Conservation (phyloP, 2,113 vertebrate species). For the Artemisiospiza belli region DNA sequence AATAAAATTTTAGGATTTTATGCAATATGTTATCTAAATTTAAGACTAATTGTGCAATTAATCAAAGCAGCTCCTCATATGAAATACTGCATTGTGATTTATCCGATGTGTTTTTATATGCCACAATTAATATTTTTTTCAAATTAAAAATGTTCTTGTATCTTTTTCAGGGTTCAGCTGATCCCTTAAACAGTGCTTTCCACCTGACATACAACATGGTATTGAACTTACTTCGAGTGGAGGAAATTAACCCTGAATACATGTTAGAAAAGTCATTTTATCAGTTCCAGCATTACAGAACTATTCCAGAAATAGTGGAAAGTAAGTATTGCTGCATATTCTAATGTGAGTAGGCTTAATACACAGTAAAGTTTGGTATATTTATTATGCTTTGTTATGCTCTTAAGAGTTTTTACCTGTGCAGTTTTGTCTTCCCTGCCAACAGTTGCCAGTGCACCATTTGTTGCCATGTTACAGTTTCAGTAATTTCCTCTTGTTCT, state of each 20-base stretch:
- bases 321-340: constrained; percentile 77
- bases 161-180: constrained; percentile 85
- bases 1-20: background rate
- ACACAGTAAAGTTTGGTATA: background rate
- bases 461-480: background rate
- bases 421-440: background rate
- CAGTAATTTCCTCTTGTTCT: background rate
- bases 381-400: background rate
- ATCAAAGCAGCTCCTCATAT: background rate
- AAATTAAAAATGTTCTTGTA: background rate
- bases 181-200: constrained; percentile 96
- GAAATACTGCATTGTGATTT: background rate
- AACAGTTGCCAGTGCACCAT: background rate
- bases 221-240: constrained; percentile 94
- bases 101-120: background rate
- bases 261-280: constrained; percentile 99
- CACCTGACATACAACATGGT: constrained; percentile 99
- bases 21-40: background rate
- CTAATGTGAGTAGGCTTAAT: background rate
- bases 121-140: background rate
- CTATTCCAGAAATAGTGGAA: constrained; percentile 94
- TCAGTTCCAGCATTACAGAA: constrained; percentile 97
- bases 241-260: constrained; percentile 98
- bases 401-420: background rate
- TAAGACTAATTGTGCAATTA: background rate